These are phyloP conservation scores for Hemitrygon akajei DNA, from an alignment of 2,797 vertebrate species.

Conservation along the genomic window DNA sequence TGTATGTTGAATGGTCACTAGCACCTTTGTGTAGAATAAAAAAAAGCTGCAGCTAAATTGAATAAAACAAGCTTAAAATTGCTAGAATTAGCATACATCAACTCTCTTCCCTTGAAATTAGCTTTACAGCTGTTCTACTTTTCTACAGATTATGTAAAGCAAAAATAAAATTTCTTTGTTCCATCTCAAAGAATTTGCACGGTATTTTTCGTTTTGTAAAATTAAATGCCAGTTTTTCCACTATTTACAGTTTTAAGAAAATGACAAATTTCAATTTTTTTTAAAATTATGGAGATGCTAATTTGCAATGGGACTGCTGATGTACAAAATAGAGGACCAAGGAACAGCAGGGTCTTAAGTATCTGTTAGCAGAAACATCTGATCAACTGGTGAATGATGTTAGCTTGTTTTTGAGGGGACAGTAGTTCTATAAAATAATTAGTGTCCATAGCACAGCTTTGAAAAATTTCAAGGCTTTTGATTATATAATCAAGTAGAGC, in stretches of 20 bases:
- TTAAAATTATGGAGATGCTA: background rate
- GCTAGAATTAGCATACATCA: background rate
- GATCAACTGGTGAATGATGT: background rate
- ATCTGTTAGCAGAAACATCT: background rate
- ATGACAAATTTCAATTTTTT: background rate
- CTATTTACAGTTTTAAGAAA: background rate
- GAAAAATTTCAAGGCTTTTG: background rate
- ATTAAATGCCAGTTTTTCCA: background rate
- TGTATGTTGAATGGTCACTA: conserved; percentile 87
- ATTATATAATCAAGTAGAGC: no score
- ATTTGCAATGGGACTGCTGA: background rate
- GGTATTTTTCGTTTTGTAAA: background rate
- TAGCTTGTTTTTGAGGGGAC: background rate
- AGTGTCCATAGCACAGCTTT: background rate
- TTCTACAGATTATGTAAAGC: background rate
- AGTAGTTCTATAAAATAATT: background rate
- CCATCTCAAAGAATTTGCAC: background rate
- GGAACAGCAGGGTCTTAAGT: background rate
- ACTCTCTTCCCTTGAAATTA: no score
- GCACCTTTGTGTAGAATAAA: conserved; percentile 61
- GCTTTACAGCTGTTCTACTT: background rate
- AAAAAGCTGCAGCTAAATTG: background rate
- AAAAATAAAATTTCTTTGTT: background rate
- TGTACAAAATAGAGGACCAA: background rate
- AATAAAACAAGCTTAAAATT: background rate